Evolutionary conservation across 23 tunicate species (phyloP), one percentile per base, ranked within the genome.

Genomic region (Halocynthia roretzi): DNA sequence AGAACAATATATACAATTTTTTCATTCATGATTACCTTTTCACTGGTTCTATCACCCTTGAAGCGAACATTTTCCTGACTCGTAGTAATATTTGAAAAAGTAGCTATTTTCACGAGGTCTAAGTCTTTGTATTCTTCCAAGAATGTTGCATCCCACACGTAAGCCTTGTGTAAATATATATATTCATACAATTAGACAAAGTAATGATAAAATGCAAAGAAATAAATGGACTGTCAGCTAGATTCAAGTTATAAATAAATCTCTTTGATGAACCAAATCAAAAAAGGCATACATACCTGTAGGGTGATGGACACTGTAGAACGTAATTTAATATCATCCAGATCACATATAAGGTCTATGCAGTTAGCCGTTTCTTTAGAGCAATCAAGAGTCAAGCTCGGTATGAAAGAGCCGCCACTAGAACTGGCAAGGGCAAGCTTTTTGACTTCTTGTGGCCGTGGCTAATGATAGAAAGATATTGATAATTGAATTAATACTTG

Each of bases 261-360:
- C 4, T 60, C 17, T 60, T 44, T 4, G 44, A 31, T 31, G 44
- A 31, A 31, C 44, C 44, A 31, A 31, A 31, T 31, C 44, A 31
- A 31, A 31, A 31, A 31, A 31, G 4, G 44, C 4, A 9, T 15
- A 15, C 80, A 18, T 21, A 86, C 85, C 82, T 86, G 93, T 10
- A 81, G 62, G n/a, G 15, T 53, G 9, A 89, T 74, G 19, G 88
- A 89, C 15, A 74, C 76, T 6, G 96, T 78, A 31, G 79, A 51
- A 8, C 65, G 67, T 10, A 75, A 71, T 23, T 69, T 68, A 0
- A 89, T 63, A 8, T 83, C 71, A 5, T 89, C 88, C 10, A 89
- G 53, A 14, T 62, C 52, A 73, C 96, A 89, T 15, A 56, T 18
- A 10, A 89, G 58, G 49, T 76, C 51, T 14, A 80, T 78, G 56